Conservation (phyloP, 2,797 vertebrate genomes). For the Hoplostethus mediterraneus region DNA sequence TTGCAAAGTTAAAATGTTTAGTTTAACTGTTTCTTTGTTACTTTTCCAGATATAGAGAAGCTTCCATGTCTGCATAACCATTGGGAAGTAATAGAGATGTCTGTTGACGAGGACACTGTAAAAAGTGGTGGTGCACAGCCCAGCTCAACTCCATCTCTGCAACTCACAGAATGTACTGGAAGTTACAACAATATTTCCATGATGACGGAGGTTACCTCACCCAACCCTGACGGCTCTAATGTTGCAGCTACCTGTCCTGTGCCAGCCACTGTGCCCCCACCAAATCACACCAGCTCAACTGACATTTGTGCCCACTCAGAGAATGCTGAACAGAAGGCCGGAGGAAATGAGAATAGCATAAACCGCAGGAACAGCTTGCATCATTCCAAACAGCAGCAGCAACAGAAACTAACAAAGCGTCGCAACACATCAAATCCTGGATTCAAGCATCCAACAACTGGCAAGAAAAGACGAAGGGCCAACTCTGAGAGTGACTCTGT, state of each 20-base stretch:
- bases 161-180: slow-evolving; percentile 73
- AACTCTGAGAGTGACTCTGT: slow-evolving; percentile 93
- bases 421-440: slow-evolving; percentile 86
- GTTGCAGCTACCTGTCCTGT: slow-evolving; percentile 66
- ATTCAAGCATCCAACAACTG: slow-evolving; percentile 89
- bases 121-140: slow-evolving; percentile 79
- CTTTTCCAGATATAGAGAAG: slow-evolving; percentile 65
- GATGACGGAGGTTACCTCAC: slow-evolving; percentile 60
- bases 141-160: slow-evolving; percentile 71
- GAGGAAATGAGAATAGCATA: slow-evolving; percentile 60
- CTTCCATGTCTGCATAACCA: slow-evolving; percentile 45
- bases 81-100: slow-evolving; percentile 85
- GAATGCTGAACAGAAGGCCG: slow-evolving; percentile 31
- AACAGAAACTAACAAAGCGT: slow-evolving; percentile 82
- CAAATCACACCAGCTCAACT: slow-evolving; percentile 59
- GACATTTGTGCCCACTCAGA: slow-evolving; percentile 38
- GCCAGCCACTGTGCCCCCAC: slow-evolving; percentile 57
- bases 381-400: slow-evolving; percentile 78
- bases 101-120: slow-evolving; percentile 88
- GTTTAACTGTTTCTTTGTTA: slow-evolving; percentile 28
- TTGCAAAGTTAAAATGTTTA: background rate
- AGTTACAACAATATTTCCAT: slow-evolving; percentile 69
- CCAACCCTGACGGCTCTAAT: slow-evolving; percentile 53
- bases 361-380: slow-evolving; percentile 86
- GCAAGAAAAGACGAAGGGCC: slow-evolving; percentile 89